Evolutionary conservation across 2,113 vertebrate species (phyloP), one percentile per base, ranked within the genome.

Genomic region (Grammomys dolichurus): DNA sequence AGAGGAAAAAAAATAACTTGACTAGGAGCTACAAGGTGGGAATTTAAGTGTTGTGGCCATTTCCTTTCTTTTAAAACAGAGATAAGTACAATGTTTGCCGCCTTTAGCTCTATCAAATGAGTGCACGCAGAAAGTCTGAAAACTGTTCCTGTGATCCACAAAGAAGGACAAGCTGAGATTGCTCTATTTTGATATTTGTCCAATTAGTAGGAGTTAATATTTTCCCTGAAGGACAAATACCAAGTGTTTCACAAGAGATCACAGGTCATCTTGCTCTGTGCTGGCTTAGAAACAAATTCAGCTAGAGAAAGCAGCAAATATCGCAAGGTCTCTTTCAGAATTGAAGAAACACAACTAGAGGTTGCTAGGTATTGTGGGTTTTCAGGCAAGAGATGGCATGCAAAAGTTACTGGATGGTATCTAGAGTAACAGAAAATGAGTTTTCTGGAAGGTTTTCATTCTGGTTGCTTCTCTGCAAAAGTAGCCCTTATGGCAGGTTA

Each of bases 231-330:
- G 88, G 85, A 93, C 60, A 91, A 94, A 96, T 94, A 92, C 80
- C 88, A 76, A 95, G 46, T 40, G 40, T 95, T 96, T 92, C 72
- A 92, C 63, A 97, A 97, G 77, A 95, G 93, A 81, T 97, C 87
- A 96, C 51, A 73, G 58, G 89, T 96, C 94, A 93, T 67, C 36
- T 90, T 87, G 67, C 31, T 90, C 90, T 85, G 4, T 76, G 93
- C 65, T 94, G 84, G 63, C 24, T 19, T 94, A 46, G 69, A 97
- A 95, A 95, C 65, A 76, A 78, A 95, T 80, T 36, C 82, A 75
- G 67, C 7, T 70, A 56, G 60, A 87, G 22, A 65, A 95, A 95
- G 94, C n/a, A 91, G 94, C 84, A 81, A 82, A 60, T 76, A 89
- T 60, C 75, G 36, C 85, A 87, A 95, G 9, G 36, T 87, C 20